Evolutionary conservation across 1,140 invertebrate species (phyloP).

Genomic region (Tetragonula clypearis): DNA sequence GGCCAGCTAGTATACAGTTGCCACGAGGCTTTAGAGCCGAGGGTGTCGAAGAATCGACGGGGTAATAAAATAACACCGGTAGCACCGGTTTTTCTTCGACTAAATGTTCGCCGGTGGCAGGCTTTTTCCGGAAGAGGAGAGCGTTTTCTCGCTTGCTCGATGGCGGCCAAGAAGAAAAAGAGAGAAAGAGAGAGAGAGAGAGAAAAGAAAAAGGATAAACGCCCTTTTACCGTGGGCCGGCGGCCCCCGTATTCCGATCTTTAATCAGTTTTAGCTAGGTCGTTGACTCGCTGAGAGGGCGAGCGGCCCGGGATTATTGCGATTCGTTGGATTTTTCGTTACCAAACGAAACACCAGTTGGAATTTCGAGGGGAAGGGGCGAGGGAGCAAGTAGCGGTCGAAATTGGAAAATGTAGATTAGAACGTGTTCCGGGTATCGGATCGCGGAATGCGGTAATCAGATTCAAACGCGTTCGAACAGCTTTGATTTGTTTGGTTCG

Average conservation of each 20-base stretch:
- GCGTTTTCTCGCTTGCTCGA: constrained; percentile 53
- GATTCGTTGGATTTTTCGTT: constrained; percentile 64
- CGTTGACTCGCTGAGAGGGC: constrained; percentile 12
- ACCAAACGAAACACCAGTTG: constrained; percentile 16
- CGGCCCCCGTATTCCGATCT: constrained; percentile 33
- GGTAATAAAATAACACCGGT: constrained; percentile 77
- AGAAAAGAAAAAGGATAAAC: constrained; percentile 6
- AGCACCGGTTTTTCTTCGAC: constrained; percentile 55
- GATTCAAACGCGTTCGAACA: background rate
- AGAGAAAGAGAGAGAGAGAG: too few species aligned
- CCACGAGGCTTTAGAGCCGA: constrained; percentile 44
- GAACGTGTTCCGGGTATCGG: constrained; percentile 58
- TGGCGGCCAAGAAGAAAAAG: background rate
- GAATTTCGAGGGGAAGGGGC: background rate
- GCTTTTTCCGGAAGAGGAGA: constrained; percentile 7
- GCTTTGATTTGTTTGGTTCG: constrained; percentile 11
- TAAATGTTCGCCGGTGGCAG: constrained; percentile 62
- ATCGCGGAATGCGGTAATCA: constrained; percentile 52
- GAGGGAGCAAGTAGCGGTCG: constrained; percentile 6
- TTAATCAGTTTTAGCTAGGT: constrained; percentile 63
- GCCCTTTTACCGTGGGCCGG: background rate
- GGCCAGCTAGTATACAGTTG: constrained; percentile 45
- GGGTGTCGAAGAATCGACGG: constrained; percentile 65
- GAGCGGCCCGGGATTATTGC: constrained; percentile 51
- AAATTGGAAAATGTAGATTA: constrained; percentile 69